A percentile compares a stretch with the other conserved stretches of the same genome.
Conservation (phyloP, 2,113 vertebrate species). For the Lycocorax pyrrhopterus region DNA sequence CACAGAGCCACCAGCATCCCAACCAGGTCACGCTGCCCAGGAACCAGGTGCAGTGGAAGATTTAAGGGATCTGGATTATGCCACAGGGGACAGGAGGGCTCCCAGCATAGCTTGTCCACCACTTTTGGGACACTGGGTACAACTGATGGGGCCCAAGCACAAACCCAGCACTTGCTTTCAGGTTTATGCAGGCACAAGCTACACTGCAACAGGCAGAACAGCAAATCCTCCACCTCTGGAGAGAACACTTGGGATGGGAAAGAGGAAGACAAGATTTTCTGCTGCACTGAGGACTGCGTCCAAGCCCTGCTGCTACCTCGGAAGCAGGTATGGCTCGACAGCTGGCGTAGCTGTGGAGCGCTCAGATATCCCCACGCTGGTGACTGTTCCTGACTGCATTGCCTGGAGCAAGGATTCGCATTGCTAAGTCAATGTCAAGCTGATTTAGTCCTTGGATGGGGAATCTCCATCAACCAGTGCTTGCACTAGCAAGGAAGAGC, state of each 20-base stretch:
- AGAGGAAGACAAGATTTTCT: not conserved
- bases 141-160: not conserved
- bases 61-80: not conserved
- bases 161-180: not conserved
- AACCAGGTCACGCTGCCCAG: not conserved
- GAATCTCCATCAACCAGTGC: not conserved
- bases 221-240: not conserved
- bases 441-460: not conserved
- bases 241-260: not conserved
- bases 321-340: slow-evolving; percentile 5
- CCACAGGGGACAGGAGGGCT: not conserved
- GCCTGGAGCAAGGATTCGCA: slow-evolving; percentile 27
- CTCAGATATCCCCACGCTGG: not conserved
- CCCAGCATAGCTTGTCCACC: not conserved
- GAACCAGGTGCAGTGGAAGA: not conserved
- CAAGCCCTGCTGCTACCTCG: not conserved
- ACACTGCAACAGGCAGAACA: not conserved
- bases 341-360: not conserved
- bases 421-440: slow-evolving; percentile 11
- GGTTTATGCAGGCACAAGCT: rapidly evolving
- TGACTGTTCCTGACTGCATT: not conserved
- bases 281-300: not conserved
- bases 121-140: not conserved
- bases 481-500: not conserved
- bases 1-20: not conserved